Evolutionary conservation across 2,113 vertebrate genomes (phyloP).

Genomic region (Leuciscus idus): DNA sequence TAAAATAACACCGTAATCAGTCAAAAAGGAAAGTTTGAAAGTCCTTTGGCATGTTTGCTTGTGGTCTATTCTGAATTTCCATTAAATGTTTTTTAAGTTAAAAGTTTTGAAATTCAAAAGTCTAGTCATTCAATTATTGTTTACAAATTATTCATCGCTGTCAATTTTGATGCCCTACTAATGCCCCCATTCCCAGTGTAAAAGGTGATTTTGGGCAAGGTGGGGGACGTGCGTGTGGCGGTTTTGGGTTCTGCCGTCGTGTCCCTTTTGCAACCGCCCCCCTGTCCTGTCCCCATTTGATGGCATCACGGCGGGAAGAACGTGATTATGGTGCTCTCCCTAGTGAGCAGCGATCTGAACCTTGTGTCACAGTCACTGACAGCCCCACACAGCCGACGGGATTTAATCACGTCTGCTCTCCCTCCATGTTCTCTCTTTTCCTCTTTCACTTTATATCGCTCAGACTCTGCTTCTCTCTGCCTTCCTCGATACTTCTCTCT

Average conservation of each 20-base stretch:
- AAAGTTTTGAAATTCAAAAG: not conserved
- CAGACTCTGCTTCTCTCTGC: constrained; percentile 20
- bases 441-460: constrained; percentile 32
- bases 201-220: not conserved
- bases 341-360: constrained; percentile 45
- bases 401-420: constrained; percentile 54
- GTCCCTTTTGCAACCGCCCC: not conserved
- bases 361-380: constrained; percentile 53
- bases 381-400: constrained; percentile 54
- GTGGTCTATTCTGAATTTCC: not conserved
- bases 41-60: not conserved
- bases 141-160: not conserved
- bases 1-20: not conserved
- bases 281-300: constrained; percentile 52
- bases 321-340: constrained; percentile 53
- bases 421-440: constrained; percentile 52
- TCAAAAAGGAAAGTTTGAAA: not conserved
- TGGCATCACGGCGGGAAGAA: constrained; percentile 52
- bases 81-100: not conserved
- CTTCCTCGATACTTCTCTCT: constrained; percentile 57
- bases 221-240: not conserved
- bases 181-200: not conserved
- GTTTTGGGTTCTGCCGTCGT: constrained; percentile 10
- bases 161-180: not conserved
- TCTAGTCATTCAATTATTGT: not conserved